A percentile compares a stretch with the other conserved stretches of the same genome.
phyloP scores from a whole-genome alignment of 2,797 vertebrate genomes.

The Poliocrania exsul region DNA sequence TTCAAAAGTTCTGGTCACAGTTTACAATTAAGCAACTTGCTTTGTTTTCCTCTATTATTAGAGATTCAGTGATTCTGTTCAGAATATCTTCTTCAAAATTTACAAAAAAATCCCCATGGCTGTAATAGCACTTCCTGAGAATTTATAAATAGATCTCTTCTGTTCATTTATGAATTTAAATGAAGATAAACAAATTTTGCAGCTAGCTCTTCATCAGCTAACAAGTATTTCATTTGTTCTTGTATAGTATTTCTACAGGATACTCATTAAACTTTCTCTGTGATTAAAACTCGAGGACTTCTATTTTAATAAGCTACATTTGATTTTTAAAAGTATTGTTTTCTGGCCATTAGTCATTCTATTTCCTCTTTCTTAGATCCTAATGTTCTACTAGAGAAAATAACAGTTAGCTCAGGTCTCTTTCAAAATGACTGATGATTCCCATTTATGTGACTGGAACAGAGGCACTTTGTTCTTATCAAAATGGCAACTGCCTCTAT shows the following conservation, averaged over 20 bases:
- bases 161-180: neutral
- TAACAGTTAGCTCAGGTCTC: slow-evolving; percentile 23
- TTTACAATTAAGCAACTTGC: neutral
- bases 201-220: neutral
- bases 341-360: slow-evolving; percentile 3
- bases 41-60: neutral
- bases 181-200: neutral
- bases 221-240: neutral
- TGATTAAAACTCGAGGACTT: neutral
- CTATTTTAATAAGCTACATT: neutral
- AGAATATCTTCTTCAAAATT: neutral
- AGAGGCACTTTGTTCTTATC: slow-evolving; percentile 38
- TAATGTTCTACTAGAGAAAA: slow-evolving; percentile 32
- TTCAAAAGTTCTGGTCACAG: neutral
- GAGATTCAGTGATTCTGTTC: neutral
- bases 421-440: slow-evolving; percentile 46
- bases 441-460: slow-evolving; percentile 13
- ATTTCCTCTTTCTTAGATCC: slow-evolving; percentile 11
- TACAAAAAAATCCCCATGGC: neutral
- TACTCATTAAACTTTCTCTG: neutral
- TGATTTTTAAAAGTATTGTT: slow-evolving; percentile 7
- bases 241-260: neutral
- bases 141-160: neutral
- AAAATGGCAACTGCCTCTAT: slow-evolving; percentile 10
- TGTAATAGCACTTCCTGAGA: neutral